Percentiles rank a stretch among this genome's conserved stretches.
These are phyloP conservation scores for Plagodis pulveraria DNA, from an alignment of 2,888 invertebrate genomes.

Conservation along the genomic window DNA sequence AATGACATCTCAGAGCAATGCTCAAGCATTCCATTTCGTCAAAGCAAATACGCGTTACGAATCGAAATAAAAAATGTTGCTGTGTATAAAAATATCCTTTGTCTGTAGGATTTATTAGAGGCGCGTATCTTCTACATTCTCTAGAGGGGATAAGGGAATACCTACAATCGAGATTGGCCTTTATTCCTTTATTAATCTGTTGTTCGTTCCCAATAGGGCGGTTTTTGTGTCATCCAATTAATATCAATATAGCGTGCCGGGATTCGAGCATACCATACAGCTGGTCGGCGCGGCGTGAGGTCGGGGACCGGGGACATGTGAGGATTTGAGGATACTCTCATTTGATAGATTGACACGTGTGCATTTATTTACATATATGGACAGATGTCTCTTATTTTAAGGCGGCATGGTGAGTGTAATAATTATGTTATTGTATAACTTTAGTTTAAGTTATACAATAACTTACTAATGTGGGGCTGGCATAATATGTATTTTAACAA, in stretches of 20 bases:
- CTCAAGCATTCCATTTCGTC: slow-evolving; percentile 22
- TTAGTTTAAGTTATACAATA: no score
- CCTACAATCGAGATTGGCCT: slow-evolving; percentile 59
- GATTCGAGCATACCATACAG: slow-evolving; percentile 54
- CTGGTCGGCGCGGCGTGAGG: slow-evolving; percentile 36
- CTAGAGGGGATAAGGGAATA: slow-evolving; percentile 57
- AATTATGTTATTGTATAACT: no score
- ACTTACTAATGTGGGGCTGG: no score
- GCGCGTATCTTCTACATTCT: slow-evolving; percentile 55
- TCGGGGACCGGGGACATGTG: slow-evolving; percentile 28
- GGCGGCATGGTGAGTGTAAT: no score
- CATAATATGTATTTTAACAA: no score
- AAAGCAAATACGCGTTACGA: slow-evolving; percentile 24
- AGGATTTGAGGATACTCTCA: slow-evolving; percentile 1
- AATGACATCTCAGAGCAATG: slow-evolving; percentile 17
- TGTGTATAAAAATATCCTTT: slow-evolving; percentile 25
- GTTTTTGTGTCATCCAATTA: slow-evolving; percentile 67
- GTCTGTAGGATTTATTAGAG: slow-evolving; percentile 57
- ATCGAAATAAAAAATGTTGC: slow-evolving; percentile 14
- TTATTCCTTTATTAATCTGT: slow-evolving; percentile 71
- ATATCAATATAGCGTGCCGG: slow-evolving; percentile 66
- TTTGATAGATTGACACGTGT: not conserved
- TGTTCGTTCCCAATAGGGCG: slow-evolving; percentile 58
- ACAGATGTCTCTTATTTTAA: not conserved
- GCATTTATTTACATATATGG: not conserved